Evolutionary conservation across 23 tunicate genomes (phyloP).

Genomic region (Halocynthia roretzi): DNA sequence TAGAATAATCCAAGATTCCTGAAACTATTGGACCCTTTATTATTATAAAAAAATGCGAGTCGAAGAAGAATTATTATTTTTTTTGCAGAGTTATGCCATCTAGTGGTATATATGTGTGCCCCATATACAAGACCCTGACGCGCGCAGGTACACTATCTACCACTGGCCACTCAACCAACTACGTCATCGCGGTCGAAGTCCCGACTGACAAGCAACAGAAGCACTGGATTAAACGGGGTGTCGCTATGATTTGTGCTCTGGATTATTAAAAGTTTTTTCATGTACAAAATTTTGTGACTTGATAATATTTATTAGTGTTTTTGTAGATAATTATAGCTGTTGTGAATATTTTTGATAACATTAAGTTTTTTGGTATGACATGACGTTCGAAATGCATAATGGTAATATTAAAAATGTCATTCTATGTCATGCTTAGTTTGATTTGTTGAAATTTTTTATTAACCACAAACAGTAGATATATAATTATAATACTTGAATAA

Average conservation of each 20-base stretch:
- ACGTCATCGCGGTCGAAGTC: constrained; percentile 97
- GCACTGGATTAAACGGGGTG: constrained; percentile 96
- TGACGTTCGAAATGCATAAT: no score
- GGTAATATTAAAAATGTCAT: no score
- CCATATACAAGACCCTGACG: constrained; percentile 96
- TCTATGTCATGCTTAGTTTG: no score
- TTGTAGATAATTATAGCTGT: no score
- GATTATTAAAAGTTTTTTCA: constrained; percentile 56
- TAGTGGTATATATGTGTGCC: constrained; percentile 78
- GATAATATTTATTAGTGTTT: neutral
- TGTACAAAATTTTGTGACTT: neutral
- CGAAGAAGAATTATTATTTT: neutral
- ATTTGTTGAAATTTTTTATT: no score
- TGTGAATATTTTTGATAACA: neutral
- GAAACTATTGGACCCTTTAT: neutral
- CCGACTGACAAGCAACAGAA: constrained; percentile 89
- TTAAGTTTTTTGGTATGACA: neutral
- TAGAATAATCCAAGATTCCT: neutral
- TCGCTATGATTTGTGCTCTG: constrained; percentile 96
- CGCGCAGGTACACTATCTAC: constrained; percentile 98
- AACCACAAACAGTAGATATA: no score
- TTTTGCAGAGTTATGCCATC: constrained; percentile 52
- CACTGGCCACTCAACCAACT: constrained; percentile 99
- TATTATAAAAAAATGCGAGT: neutral
- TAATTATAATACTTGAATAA: no score